phyloP scores from a whole-genome alignment of 2,113 vertebrate genomes.

The Bos indicus region DNA sequence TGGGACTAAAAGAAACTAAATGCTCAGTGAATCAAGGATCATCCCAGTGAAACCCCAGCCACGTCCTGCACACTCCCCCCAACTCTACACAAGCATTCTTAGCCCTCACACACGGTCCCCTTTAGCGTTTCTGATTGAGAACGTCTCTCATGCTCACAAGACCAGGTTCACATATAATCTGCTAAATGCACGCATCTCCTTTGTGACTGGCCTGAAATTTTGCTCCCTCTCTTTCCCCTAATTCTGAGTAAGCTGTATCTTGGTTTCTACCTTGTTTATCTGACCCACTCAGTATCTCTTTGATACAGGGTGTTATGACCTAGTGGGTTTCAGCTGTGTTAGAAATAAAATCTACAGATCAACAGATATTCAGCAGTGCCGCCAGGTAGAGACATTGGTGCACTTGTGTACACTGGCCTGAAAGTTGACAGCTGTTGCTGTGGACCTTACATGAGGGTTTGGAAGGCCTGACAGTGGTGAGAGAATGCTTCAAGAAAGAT shows the following conservation, averaged over 20 bases:
- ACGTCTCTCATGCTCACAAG: not conserved
- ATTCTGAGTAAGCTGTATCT: not conserved
- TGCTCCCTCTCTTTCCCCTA: not conserved
- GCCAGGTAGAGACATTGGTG: not conserved
- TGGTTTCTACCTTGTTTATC: not conserved
- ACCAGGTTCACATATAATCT: not conserved
- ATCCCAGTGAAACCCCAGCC: not conserved
- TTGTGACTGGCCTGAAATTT: not conserved
- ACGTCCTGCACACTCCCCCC: not conserved
- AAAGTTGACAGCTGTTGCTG: not conserved
- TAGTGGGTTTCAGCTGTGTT: not conserved
- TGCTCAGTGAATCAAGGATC: not conserved
- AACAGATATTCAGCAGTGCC: not conserved
- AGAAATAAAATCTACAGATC: not conserved
- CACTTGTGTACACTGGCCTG: not conserved
- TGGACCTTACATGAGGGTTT: not conserved
- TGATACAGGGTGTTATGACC: not conserved
- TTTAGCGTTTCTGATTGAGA: not conserved
- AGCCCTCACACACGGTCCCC: not conserved
- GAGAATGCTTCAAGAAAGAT: not conserved
- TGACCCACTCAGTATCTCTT: not conserved
- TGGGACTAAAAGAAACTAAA: not conserved
- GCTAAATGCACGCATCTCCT: not conserved
- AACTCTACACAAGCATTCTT: not conserved
- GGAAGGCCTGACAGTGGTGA: not conserved